A percentile compares a stretch with the other conserved stretches of the same genome.
phyloP scores from a whole-genome alignment of 2,113 vertebrate species.

The Cacatua alba region DNA sequence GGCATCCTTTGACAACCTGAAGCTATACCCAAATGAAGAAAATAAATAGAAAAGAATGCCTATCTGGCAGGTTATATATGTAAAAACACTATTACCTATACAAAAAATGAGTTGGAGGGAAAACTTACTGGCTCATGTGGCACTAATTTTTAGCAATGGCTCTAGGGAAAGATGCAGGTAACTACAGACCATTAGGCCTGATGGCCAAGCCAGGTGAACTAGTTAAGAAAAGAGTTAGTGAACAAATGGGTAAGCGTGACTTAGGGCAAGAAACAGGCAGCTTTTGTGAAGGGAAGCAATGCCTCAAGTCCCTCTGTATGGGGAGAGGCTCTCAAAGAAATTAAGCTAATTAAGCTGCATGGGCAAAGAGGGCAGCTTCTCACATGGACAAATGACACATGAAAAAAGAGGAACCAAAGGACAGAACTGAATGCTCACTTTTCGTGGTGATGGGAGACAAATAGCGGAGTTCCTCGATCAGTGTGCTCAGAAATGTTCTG shows the following conservation, averaged over 20 bases:
- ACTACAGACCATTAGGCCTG: background rate
- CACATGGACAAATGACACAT: rapidly evolving
- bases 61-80: background rate
- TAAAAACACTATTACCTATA: background rate
- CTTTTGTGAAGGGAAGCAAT: background rate
- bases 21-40: background rate
- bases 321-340: background rate
- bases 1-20: background rate
- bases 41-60: background rate
- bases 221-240: background rate
- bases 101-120: background rate
- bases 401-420: background rate
- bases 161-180: background rate
- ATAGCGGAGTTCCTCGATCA: background rate
- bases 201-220: background rate
- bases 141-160: background rate
- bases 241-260: background rate
- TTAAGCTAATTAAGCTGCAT: background rate
- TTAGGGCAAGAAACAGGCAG: background rate
- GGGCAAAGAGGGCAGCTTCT: background rate
- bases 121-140: background rate
- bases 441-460: background rate
- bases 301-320: background rate
- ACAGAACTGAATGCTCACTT: background rate
- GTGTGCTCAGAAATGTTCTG: background rate